Evolutionary conservation across 2,113 vertebrate genomes (phyloP), one percentile per base, ranked within the genome.

Genomic region (Phyllostomus hastatus): DNA sequence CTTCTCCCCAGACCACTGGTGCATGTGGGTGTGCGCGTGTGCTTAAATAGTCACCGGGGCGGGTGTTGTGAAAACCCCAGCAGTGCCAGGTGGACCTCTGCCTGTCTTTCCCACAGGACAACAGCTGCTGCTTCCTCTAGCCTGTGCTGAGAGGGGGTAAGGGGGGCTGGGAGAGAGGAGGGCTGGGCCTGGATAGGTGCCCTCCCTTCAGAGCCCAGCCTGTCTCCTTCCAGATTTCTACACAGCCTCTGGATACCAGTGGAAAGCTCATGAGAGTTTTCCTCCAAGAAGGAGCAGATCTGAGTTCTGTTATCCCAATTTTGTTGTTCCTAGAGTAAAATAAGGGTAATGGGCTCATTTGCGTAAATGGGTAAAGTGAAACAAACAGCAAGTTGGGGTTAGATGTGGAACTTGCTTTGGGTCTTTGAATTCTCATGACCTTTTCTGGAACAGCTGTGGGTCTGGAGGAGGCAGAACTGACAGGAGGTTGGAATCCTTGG

Each of bases 81-180:
- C 64, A 57, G 93, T 83, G 93, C 97, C 97, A 97, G 85, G 96
- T 96, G 95, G 94, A 96, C 33, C 48, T 73, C 48, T 95, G 97
- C 97, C 97, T 90, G 95, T 91, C 88, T 93, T 96, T 80, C 82
- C 50, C 67, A 41, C 54, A 82, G 88, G 92, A 92, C 96, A 91
- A 97, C 97, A 98, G 96, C 96, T 97, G 97, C 85, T 67, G 82
- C 91, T 96, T 96, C 96, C 95, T 96, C 73, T 52, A 10, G 88
- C 78, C 67, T 88, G 69, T 0, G 0, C 2, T 12, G 88, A 83
- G 84, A 70, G n/a, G 54, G 81, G 64, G 64, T 24, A 46, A 2
- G 24, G 41, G 28, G 64, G 67, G 22, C 70, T 81, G 88, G 88
- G 64, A 66, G 73, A 75, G 69, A 72, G 46, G 64, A 66, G 38